A percentile compares a stretch with the other conserved stretches of the same genome.
Evolutionary conservation across 2,797 vertebrate species (phyloP).

Genomic region (Amazona ochrocephala): DNA sequence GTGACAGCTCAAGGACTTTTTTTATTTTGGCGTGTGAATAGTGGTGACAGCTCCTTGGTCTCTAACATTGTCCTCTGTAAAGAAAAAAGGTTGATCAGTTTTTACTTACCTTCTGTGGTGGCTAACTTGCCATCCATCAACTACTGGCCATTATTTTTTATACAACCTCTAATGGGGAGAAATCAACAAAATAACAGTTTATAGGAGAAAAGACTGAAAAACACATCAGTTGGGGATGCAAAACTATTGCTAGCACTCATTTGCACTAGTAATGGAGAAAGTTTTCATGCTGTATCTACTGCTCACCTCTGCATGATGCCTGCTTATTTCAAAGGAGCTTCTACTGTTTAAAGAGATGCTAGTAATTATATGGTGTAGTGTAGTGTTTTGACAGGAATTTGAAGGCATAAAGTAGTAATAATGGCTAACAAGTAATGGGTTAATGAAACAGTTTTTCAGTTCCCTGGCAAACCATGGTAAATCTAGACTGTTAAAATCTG

Average conservation of each 20-base stretch:
- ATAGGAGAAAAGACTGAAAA: not conserved
- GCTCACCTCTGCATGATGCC: not conserved
- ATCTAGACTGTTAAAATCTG: not conserved
- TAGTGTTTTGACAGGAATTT: not conserved
- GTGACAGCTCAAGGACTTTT: not conserved
- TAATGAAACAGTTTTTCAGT: not conserved
- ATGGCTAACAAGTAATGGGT: not conserved
- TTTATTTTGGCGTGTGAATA: not conserved
- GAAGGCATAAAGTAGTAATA: not conserved
- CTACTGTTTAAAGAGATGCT: not conserved
- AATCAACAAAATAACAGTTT: not conserved
- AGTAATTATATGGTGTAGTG: not conserved
- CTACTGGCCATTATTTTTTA: not conserved
- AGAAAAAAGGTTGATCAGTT: not conserved
- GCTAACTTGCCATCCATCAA: not conserved
- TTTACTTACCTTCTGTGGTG: not conserved
- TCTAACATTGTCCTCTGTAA: not conserved
- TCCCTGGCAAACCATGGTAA: not conserved
- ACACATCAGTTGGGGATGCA: not conserved
- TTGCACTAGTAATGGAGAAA: not conserved
- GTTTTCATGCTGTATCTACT: not conserved
- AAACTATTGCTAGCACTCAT: not conserved
- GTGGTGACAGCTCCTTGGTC: not conserved
- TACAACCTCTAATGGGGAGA: not conserved
- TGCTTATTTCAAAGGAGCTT: not conserved